Percentiles rank a stretch among this genome's conserved stretches.
Evolutionary conservation across 1,140 invertebrate genomes (phyloP).

Genomic region (Ptiloglossa arizonensis): DNA sequence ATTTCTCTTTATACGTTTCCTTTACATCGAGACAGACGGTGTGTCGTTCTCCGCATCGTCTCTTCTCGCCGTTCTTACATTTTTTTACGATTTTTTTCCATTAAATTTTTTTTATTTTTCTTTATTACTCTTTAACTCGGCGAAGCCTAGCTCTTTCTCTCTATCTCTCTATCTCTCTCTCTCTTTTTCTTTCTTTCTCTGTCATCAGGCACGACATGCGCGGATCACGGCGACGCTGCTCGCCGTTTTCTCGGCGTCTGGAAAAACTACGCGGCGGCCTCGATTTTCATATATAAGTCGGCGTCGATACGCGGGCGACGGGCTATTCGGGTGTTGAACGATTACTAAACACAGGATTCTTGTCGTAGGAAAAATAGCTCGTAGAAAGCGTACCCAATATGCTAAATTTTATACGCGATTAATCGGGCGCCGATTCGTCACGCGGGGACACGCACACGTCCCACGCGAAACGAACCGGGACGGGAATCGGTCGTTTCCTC

Average conservation of each 20-base stretch:
- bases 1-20: conserved; percentile 72
- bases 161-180: conserved; percentile 14
- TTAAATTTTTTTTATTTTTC: conserved; percentile 1
- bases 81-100: neutral
- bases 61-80: neutral
- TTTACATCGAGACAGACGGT: conserved; percentile 74
- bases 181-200: conserved; percentile 35
- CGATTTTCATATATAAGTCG: too few species aligned
- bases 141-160: conserved; percentile 52
- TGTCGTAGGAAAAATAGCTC: conserved; percentile 46
- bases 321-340: conserved; percentile 27
- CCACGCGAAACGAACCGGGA: conserved; percentile 14
- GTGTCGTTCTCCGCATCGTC: conserved; percentile 46
- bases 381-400: conserved; percentile 41
- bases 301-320: conserved; percentile 27
- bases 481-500: neutral
- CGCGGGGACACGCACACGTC: neutral
- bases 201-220: conserved; percentile 65
- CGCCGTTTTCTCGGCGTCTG: conserved; percentile 14
- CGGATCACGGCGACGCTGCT: conserved; percentile 40
- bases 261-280: neutral
- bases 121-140: conserved; percentile 42
- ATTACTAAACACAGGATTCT: conserved; percentile 42
- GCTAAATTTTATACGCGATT: conserved; percentile 31
- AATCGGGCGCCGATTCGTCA: neutral